Base-by-base conservation (phyloP, 2,797 vertebrate species). In the Acropternis orthonyx region DNA sequence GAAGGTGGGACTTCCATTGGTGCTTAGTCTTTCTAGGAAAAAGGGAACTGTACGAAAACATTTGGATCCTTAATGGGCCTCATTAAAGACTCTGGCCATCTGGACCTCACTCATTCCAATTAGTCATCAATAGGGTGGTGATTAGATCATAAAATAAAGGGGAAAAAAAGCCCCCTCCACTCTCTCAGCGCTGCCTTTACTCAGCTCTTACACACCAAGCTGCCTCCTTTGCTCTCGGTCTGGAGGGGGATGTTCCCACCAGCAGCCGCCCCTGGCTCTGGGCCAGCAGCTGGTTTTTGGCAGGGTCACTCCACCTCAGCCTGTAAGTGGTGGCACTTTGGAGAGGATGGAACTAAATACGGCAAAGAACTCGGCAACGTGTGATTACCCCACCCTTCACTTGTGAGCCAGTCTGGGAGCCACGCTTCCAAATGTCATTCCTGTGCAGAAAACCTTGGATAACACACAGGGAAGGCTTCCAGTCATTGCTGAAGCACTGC, bases 21-120 rank as follows among this genome's bases (percentile, higher is more conserved):
- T 88, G 59, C 80, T 89, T 36, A 39, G 95, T 88, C 97, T 96
- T 98, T 98, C 97, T 97, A 98, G 97, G 97, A 98, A 97, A 93
- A 97, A 79, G 1, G 48, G 85, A 94, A 92, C 63, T 44, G 41
- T 51, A 85, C 58, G 73, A 79, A 97, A 97, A 95, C 76, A 94
- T 65, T 61, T n/a, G 92, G 88, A 95, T 96, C 96, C 92, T 65
- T 97, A 95, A 97, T 96, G 95, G 86, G 91, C 89, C 85, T 98
- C 95, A 95, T 97, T 97, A 97, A 97, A 97, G 97, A 71, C 89
- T 84, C 89, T 32, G 85, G 95, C 96, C 95, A 91, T 96, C 96
- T 97, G 96, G 97, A 96, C 92, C 90, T 96, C 88, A 66, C 95
- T 97, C 49, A 12, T 85, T 95, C 91, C 97, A 97, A 98, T 97